Conservation (phyloP, 1,140 invertebrate species). For the Cydia amplana region DNA sequence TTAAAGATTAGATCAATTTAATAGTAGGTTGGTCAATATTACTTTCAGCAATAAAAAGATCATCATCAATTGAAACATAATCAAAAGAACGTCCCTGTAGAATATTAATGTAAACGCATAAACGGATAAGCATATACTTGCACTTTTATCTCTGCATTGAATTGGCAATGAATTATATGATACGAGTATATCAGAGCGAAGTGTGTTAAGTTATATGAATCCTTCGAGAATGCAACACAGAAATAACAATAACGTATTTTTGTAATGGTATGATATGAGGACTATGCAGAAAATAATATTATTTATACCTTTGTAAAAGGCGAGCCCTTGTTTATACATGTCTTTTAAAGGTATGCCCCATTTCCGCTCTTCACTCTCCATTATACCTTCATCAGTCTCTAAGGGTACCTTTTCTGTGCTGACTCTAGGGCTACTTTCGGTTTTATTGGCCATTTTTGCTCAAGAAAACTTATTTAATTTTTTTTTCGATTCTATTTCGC, state of each 20-base stretch:
- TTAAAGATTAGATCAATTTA: background rate
- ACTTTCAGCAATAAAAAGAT: no score
- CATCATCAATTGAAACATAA: no score
- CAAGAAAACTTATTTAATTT: conserved; percentile 7
- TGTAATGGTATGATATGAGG: background rate
- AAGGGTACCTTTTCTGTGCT: conserved; percentile 70
- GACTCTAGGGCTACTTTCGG: conserved; percentile 62
- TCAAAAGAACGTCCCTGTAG: no score
- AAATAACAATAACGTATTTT: background rate
- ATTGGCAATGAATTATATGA: background rate
- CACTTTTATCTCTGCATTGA: background rate
- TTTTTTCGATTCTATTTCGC: conserved; percentile 26
- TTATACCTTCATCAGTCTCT: conserved; percentile 76
- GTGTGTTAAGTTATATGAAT: background rate
- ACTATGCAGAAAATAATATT: conserved; percentile 32
- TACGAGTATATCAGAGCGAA: background rate
- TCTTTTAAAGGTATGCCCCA: conserved; percentile 88
- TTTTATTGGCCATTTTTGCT: conserved; percentile 56
- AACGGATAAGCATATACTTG: no score
- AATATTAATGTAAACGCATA: no score
- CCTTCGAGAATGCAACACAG: background rate
- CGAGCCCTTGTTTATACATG: conserved; percentile 91
- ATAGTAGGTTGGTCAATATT: background rate
- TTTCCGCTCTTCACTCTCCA: conserved; percentile 75
- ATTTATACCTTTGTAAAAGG: conserved; percentile 90